Percentiles rank a stretch among this genome's conserved stretches.
phyloP scores from a whole-genome alignment of 2,113 vertebrate species.

The Vombatus ursinus region DNA sequence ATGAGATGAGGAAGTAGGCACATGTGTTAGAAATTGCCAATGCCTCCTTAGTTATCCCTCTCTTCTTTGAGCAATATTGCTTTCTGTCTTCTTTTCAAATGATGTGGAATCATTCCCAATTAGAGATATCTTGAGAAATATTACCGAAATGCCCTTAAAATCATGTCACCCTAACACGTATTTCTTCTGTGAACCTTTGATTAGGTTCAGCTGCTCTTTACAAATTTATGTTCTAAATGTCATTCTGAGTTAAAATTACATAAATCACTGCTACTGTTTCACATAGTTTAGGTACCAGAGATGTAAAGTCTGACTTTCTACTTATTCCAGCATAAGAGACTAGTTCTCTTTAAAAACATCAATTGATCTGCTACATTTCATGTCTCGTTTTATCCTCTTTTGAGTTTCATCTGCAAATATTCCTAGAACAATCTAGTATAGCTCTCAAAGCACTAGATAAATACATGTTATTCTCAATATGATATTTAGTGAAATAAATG shows the following conservation, averaged over 20 bases:
- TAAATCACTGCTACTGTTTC: neutral
- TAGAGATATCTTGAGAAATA: neutral
- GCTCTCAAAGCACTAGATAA: neutral
- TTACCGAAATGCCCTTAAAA: neutral
- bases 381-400: neutral
- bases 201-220: neutral
- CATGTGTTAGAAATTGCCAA: neutral
- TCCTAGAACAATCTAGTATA: neutral
- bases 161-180: neutral
- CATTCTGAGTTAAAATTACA: neutral
- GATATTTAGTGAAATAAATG: neutral
- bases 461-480: neutral
- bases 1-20: neutral
- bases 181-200: neutral
- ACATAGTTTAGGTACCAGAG: neutral
- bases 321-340: neutral
- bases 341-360: neutral
- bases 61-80: neutral
- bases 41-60: neutral
- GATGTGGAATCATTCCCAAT: neutral
- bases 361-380: neutral
- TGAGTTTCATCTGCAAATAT: neutral
- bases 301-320: neutral
- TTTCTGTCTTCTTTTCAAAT: neutral
- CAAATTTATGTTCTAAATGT: neutral